phyloP scores from a whole-genome alignment of 2,113 vertebrate genomes.

The Sinocyclocheilus grahami region DNA sequence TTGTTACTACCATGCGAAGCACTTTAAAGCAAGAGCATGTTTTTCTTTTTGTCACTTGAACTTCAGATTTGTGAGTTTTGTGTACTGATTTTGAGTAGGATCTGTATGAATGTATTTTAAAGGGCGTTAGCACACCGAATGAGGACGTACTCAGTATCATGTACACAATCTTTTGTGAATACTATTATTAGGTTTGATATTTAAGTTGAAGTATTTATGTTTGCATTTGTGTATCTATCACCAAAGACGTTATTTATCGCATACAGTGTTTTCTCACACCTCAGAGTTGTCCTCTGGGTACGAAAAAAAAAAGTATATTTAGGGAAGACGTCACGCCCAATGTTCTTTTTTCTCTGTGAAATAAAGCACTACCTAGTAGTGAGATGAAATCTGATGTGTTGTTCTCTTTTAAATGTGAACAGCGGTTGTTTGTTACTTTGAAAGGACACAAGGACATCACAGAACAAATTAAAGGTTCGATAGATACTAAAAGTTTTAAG shows the following conservation, averaged over 20 bases:
- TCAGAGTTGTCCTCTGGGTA: slow-evolving; percentile 35
- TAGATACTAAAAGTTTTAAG: not conserved
- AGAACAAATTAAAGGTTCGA: not conserved
- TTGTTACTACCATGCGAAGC: slow-evolving; percentile 66
- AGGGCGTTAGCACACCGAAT: slow-evolving; percentile 42
- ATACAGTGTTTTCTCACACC: slow-evolving; percentile 52
- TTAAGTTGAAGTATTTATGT: slow-evolving; percentile 72
- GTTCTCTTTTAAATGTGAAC: slow-evolving; percentile 30
- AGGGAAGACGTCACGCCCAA: slow-evolving; percentile 61
- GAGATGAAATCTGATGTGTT: slow-evolving; percentile 34
- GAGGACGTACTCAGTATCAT: not conserved
- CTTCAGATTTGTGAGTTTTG: slow-evolving; percentile 38
- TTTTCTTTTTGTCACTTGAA: slow-evolving; percentile 62
- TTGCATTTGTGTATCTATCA: slow-evolving; percentile 66
- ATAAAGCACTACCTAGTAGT: slow-evolving; percentile 70
- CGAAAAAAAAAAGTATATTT: slow-evolving; percentile 41
- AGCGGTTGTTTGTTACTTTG: not conserved
- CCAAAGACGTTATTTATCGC: slow-evolving; percentile 74
- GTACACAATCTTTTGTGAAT: slow-evolving; percentile 61
- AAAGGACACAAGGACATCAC: not conserved
- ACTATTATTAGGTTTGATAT: slow-evolving; percentile 54
- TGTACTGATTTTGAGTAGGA: slow-evolving; percentile 58
- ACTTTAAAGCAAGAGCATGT: slow-evolving; percentile 67
- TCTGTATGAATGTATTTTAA: slow-evolving; percentile 62
- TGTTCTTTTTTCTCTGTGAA: slow-evolving; percentile 67